Evolutionary conservation across 2,888 invertebrate genomes (phyloP).

Genomic region (Scaptomyza parva): DNA sequence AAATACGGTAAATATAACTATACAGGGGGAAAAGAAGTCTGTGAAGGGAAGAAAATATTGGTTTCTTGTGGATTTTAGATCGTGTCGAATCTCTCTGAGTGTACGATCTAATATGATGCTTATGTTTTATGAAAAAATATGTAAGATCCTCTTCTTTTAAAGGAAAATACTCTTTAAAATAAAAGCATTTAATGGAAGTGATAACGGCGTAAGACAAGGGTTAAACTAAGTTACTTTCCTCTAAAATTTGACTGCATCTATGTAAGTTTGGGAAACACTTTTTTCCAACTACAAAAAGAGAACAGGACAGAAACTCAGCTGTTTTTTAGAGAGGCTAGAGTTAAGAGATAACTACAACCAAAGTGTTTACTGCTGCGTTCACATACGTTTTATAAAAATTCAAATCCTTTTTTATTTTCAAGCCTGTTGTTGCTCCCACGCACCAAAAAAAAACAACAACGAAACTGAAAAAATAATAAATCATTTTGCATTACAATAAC

Average conservation of each 20-base stretch:
- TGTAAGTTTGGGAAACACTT: too few relatives aligned
- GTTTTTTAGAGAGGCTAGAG: too few relatives aligned
- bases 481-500: slow-evolving; percentile 72
- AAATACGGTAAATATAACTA: background rate
- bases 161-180: background rate
- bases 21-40: background rate
- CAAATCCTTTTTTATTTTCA: slow-evolving; percentile 34
- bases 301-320: too few relatives aligned
- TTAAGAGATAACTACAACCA: too few relatives aligned
- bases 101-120: too few relatives aligned
- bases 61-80: too few relatives aligned
- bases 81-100: too few relatives aligned
- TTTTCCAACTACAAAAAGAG: too few relatives aligned
- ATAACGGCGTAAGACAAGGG: background rate
- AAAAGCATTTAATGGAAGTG: background rate
- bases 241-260: too few relatives aligned
- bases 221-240: background rate
- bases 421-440: slow-evolving; percentile 60
- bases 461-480: slow-evolving; percentile 70
- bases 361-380: background rate
- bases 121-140: too few relatives aligned
- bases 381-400: slow-evolving; percentile 1
- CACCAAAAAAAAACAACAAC: slow-evolving; percentile 22
- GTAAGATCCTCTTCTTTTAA: too few relatives aligned
- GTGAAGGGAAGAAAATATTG: background rate